phyloP scores from a whole-genome alignment of 2,797 vertebrate genomes.

The Garrulus glandarius region DNA sequence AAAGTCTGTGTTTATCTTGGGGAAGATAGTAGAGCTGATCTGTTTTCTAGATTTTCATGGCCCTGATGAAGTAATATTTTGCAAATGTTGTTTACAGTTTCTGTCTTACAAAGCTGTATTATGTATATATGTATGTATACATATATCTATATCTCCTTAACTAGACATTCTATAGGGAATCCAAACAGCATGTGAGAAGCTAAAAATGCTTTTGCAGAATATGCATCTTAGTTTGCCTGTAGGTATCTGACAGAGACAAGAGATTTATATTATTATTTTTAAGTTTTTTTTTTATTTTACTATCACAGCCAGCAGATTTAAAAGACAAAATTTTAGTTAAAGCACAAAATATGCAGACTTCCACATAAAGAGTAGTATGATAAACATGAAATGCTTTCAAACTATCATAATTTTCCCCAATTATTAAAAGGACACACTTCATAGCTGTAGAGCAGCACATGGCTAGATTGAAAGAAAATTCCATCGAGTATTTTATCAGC shows the following conservation, averaged over 20 bases:
- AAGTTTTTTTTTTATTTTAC: neutral
- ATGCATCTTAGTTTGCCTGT: neutral
- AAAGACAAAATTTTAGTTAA: neutral
- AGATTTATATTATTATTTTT: neutral
- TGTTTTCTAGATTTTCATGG: conserved; percentile 18
- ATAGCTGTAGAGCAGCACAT: neutral
- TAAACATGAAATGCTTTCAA: neutral
- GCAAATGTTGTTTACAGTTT: conserved; percentile 42
- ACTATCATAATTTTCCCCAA: neutral
- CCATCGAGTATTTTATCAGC: conserved; percentile 50
- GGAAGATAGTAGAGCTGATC: neutral
- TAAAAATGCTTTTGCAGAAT: neutral
- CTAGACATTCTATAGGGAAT: neutral
- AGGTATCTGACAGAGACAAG: neutral
- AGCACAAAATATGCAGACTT: neutral
- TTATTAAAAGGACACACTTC: neutral
- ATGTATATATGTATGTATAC: neutral
- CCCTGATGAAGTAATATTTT: conserved; percentile 23
- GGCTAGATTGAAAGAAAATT: conserved; percentile 39
- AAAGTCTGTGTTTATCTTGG: conserved; percentile 36
- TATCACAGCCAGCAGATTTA: neutral
- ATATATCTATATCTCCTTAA: neutral
- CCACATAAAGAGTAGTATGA: neutral
- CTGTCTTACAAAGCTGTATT: neutral
- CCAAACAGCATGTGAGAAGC: neutral